Base-by-base conservation (phyloP, 2,113 vertebrate genomes). In the Myiagra hebetior region DNA sequence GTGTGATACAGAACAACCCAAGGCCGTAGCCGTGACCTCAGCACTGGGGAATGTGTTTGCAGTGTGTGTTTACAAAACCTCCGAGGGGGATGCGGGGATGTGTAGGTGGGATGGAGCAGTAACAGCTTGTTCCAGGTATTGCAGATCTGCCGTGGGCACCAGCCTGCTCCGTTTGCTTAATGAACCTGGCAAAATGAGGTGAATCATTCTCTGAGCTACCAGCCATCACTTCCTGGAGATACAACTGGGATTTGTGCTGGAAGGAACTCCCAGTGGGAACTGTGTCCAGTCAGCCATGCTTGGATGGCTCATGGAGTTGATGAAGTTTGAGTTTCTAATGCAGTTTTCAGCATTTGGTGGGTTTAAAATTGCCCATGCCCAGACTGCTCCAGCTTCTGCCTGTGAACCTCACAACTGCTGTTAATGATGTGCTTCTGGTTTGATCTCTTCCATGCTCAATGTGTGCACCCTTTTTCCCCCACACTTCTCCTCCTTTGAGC, bases 41-140 rank as follows among this genome's bases (percentile, higher is more conserved):
- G 47, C 68, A 0, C n/a, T 9, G 11, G 64, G 42, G 91, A 91
- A 95, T 79, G 93, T 52, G 62, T 90, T 90, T 85, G 88, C 72
- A 60, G 24, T 2, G 50, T 27, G 2, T 28, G 7, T 62, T 94
- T 78, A 23, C 91, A 35, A 84, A 33, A 46, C 12, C 65, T 9
- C 11, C 15, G 9, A 31, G n/a, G 70, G 46, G 59, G 20, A 15
- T 37, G 7, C 5, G 20, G 57, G 13, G 19, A 55, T 69, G 93
- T 39, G 88, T 95, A 52, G 84, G 95, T 90, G 94, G 92, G 14
- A 46, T 20, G 35, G 93, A 91, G 88, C 46, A 93, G 91, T 76
- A 93, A 3, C 76, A 64, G 85, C 87, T 94, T 87, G 85, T 87
- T 55, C 15, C 46, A 77, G 82, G 67, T 77, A 10, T 91, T 93